Base-by-base conservation (phyloP, 1,140 invertebrate genomes). In the Chlorops oryzae region DNA sequence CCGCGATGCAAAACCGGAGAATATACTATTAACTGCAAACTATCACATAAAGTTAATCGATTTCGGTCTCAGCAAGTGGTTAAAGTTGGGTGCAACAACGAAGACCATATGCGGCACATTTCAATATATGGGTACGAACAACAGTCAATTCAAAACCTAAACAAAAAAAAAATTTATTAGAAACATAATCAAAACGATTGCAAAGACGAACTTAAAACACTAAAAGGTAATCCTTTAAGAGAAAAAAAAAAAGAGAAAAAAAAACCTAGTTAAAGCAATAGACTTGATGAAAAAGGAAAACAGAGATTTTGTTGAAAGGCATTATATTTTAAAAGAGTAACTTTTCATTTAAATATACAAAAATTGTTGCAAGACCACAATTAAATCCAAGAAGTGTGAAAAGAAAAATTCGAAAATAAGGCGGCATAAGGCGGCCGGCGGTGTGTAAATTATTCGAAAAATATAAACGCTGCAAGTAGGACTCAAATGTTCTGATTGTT, bases 41-140 rank as follows among this genome's bases (percentile, higher is more conserved):
- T 85, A 83, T 38, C 88, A 95, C 73, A 78, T 88, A 20, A 81
- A 89, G 60, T 63, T 96, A 13, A 90, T 87, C 42, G 92, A 96
- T 73, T 96, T 96, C 76, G 92, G 92, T n/a, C 76, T 96, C 27
- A 87, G 91, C 48, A 96, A 95, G 79, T 92, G 90, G 88, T 74
- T 95, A 32, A 78, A 80, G 32, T 76, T 81, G 44, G 85, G 86
- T 17, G 74, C 81, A 37, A 79, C 81, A 52, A 93, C 92, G 1
- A 79, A 77, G 35, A 96, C 92, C 3, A 82, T 96, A 57, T 96
- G 92, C 76, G 92, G 92, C 54, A 95, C 92, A 25, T 78, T 87
- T 32, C 85, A 88, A 70, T 96, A 92, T 73, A 93, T 94, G 85
- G 91, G 88, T 90, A 80, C 57, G 59, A 51, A 58, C 46, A 61